Conservation (phyloP, 2,888 invertebrate genomes). For the Lamproptera curius region DNA sequence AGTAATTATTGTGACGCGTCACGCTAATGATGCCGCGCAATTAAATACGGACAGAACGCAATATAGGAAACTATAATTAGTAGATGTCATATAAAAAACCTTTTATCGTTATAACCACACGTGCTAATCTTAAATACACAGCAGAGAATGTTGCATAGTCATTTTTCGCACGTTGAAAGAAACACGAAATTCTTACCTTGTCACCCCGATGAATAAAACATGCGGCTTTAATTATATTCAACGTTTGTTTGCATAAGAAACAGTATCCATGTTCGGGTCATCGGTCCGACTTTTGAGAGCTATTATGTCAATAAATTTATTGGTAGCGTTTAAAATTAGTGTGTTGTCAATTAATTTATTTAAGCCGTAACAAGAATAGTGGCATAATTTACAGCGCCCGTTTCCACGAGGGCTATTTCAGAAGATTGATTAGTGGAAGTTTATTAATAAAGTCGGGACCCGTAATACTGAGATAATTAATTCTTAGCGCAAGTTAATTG, state of each 20-base stretch:
- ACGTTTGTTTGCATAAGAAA: constrained; percentile 3
- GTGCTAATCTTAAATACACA: too few species aligned
- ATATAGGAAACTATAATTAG: too few species aligned
- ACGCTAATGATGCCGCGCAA: neutral
- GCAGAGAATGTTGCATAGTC: too few species aligned
- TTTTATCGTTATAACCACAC: too few species aligned
- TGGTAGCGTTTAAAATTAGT: constrained; percentile 8
- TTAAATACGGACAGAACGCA: too few species aligned
- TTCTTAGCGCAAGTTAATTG: constrained; percentile 74
- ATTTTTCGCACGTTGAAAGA: constrained; percentile 3
- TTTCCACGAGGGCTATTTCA: constrained; percentile 35
- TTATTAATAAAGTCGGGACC: constrained; percentile 65
- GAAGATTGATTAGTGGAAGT: constrained; percentile 73
- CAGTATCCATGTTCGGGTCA: constrained; percentile 2
- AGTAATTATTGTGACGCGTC: constrained; percentile 2
- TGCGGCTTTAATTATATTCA: neutral
- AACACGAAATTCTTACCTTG: constrained; percentile 6
- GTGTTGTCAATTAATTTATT: constrained; percentile 18
- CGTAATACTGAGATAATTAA: constrained; percentile 72
- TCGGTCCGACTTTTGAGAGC: constrained; percentile 1
- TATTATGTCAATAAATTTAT: constrained; percentile 14
- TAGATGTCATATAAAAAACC: too few species aligned
- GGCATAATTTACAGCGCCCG: constrained; percentile 16
- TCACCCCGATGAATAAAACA: constrained; percentile 4
- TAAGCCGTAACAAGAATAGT: constrained; percentile 11